A percentile compares a stretch with the other conserved stretches of the same genome.
Evolutionary conservation across 2,113 vertebrate species (phyloP).

Genomic region (Phrynosoma platyrhinos): DNA sequence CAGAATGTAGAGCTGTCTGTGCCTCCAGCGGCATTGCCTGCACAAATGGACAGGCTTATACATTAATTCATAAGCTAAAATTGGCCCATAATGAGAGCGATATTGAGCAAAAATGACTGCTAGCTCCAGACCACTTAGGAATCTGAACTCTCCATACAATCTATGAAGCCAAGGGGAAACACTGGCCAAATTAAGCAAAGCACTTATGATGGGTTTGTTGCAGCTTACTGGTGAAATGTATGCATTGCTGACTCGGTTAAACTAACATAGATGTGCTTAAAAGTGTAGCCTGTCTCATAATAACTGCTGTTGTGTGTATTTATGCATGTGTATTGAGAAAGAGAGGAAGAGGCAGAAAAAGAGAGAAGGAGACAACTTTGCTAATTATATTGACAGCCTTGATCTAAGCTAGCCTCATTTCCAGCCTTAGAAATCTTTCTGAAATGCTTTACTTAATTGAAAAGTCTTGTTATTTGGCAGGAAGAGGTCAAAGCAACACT

Average conservation of each 20-base stretch:
- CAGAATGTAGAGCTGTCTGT: slow-evolving; percentile 44
- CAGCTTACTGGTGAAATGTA: background rate
- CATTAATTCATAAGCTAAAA: slow-evolving; percentile 75
- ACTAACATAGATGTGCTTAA: background rate
- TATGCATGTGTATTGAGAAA: no score
- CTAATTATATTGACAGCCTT: slow-evolving; percentile 8
- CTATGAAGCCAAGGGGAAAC: slow-evolving; percentile 37
- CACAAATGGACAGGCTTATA: slow-evolving; percentile 73
- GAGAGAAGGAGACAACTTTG: background rate
- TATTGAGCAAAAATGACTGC: slow-evolving; percentile 66
- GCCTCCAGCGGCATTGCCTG: slow-evolving; percentile 58
- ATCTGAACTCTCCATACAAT: slow-evolving; percentile 41
- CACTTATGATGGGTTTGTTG: slow-evolving; percentile 1
- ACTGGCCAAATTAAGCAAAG: slow-evolving; percentile 47
- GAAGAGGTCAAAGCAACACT: background rate
- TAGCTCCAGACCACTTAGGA: slow-evolving; percentile 60
- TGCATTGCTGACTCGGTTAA: slow-evolving; percentile 23
- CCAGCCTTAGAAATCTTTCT: background rate
- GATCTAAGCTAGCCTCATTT: background rate
- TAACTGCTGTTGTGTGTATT: background rate
- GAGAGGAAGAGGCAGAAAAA: no score
- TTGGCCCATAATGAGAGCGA: slow-evolving; percentile 71
- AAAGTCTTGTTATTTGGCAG: background rate
- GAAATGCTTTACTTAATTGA: background rate
- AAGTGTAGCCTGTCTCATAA: background rate